A percentile compares a stretch with the other conserved stretches of the same genome.
Evolutionary conservation across 2,888 invertebrate species (phyloP).

Genomic region (Marronus borbonicus): DNA sequence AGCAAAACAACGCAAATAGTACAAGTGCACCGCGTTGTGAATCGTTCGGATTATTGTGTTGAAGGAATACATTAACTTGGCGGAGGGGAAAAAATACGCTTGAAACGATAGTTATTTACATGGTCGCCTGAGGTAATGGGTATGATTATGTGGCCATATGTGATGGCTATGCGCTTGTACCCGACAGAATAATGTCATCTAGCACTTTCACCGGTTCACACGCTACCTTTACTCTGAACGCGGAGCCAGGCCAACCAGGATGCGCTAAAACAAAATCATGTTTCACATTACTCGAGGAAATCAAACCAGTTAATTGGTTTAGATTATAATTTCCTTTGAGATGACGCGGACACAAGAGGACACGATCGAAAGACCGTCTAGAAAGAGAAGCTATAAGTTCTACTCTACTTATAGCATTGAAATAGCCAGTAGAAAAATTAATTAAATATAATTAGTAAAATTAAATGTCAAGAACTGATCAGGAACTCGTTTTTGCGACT

Average conservation of each 20-base stretch:
- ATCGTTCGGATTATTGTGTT: slow-evolving; percentile 1
- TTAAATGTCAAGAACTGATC: slow-evolving; percentile 39
- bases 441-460: slow-evolving; percentile 45
- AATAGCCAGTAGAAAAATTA: slow-evolving; percentile 26
- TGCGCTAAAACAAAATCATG: slow-evolving; percentile 51
- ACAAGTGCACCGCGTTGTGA: slow-evolving; percentile 31
- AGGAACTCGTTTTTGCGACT: background rate
- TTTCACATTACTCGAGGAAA: slow-evolving; percentile 48
- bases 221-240: slow-evolving; percentile 58
- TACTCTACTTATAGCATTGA: background rate
- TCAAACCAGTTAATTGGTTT: slow-evolving; percentile 47
- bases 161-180: slow-evolving; percentile 49
- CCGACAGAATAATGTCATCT: slow-evolving; percentile 62
- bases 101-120: slow-evolving; percentile 55
- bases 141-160: slow-evolving; percentile 62
- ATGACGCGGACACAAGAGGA: slow-evolving; percentile 35
- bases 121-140: slow-evolving; percentile 60
- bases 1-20: slow-evolving; percentile 16
- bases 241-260: slow-evolving; percentile 50
- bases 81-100: slow-evolving; percentile 40
- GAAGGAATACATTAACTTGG: slow-evolving; percentile 46
- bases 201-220: slow-evolving; percentile 67
- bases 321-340: slow-evolving; percentile 47
- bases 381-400: background rate
- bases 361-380: slow-evolving; percentile 9